Conservation (phyloP, 2,797 vertebrate species). For the Threskiornis aethiopicus region DNA sequence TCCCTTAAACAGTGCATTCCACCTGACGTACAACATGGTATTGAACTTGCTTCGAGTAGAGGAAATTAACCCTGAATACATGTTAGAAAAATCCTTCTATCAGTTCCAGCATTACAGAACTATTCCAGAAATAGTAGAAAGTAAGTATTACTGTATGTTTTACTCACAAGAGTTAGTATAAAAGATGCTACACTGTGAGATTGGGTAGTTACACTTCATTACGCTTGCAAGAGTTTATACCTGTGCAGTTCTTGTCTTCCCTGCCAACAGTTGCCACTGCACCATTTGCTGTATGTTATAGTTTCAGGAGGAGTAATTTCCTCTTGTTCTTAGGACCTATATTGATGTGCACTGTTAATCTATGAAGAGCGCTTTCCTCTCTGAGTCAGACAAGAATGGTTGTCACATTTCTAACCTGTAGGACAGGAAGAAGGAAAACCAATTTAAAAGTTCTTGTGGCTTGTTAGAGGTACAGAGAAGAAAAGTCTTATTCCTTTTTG, state of each 20-base stretch:
- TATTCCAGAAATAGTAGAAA: conserved; percentile 92
- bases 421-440: background rate
- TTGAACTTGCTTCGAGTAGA: conserved; percentile 95
- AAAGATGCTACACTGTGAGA: background rate
- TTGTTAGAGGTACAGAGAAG: background rate
- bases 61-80: conserved; percentile 98
- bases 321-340: background rate
- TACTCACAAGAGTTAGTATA: background rate
- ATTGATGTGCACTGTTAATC: background rate
- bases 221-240: background rate
- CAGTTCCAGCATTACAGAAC: conserved; percentile 98
- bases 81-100: conserved; percentile 98
- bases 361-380: background rate
- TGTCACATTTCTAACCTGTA: background rate
- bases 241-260: background rate
- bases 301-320: background rate
- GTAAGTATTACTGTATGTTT: conserved; percentile 76
- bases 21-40: conserved; percentile 98
- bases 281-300: background rate
- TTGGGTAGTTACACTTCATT: background rate
- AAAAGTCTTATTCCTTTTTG: background rate
- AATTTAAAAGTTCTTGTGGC: background rate
- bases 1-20: conserved; percentile 94
- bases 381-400: background rate
- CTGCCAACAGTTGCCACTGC: background rate